Evolutionary conservation across 2,113 vertebrate genomes (phyloP), one percentile per base, ranked within the genome.

Genomic region (Collichthys lucidus): DNA sequence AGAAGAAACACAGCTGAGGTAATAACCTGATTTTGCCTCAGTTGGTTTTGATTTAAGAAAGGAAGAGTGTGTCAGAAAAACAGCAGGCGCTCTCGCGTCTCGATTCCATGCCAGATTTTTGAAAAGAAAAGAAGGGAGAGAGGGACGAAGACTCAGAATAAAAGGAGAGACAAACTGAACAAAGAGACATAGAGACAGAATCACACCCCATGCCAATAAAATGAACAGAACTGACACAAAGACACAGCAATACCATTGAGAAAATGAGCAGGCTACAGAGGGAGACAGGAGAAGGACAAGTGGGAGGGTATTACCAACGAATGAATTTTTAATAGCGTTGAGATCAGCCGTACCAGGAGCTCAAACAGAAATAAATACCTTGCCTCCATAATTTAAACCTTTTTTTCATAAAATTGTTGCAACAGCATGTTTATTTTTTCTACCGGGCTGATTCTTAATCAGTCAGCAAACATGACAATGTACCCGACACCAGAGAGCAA

Each of bases 41-140:
- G 90, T 88, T 93, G 92, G 83, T 88, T 93, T 92, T 90, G 89
- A 94, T 93, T 94, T 93, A 90, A 76, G 90, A 85, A 73, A 89
- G 90, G 92, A 94, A 93, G 90, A 91, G 83, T 84, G 88, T 92
- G 88, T 92, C 92, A 92, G 84, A 83, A 82, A 88, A 90, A 85
- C 91, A 92, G 91, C 90, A 80, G 91, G 90, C 78, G 24, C 84
- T 88, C 88, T 83, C 75, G 86, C 89, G 88, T 83, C 90, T 86
- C 67, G 77, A 87, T 85, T 83, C 82, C 77, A 82, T 64, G 89
- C 82, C 89, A 92, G 82, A 87, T 87, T 86, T 91, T 83, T 90
- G 74, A 86, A 87, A 74, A 79, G 65, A 74, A 24, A 61, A 64
- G 73, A 3, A 52, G n/a, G n/a, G n/a, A 82, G 77, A 80, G 77